Percentiles rank a stretch among this genome's conserved stretches.
Conservation (phyloP, 2,113 vertebrate species). For the Embiotoca jacksoni region DNA sequence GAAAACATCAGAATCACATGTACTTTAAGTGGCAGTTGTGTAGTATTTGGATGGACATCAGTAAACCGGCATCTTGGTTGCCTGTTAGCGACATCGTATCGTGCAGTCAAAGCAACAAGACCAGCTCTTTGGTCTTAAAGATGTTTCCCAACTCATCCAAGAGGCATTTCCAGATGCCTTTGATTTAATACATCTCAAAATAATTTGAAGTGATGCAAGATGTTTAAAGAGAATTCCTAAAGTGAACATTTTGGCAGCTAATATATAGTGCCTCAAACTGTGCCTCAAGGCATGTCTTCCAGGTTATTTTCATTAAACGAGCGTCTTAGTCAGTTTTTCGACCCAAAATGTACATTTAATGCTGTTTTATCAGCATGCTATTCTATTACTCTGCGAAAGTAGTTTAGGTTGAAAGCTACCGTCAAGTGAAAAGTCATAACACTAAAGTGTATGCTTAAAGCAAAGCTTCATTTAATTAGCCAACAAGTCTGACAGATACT, state of each 20-base stretch:
- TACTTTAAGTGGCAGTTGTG: neutral
- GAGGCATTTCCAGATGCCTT: slow-evolving; percentile 16
- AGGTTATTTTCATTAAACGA: slow-evolving; percentile 59
- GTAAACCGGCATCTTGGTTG: neutral
- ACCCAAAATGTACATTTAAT: slow-evolving; percentile 50
- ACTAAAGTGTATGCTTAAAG: slow-evolving; percentile 60
- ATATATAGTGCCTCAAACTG: slow-evolving; percentile 41
- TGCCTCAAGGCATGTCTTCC: slow-evolving; percentile 56
- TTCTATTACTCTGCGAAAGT: slow-evolving; percentile 31
- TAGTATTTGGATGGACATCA: neutral
- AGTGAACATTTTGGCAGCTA: slow-evolving; percentile 52
- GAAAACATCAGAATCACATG: neutral
- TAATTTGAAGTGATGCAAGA: slow-evolving; percentile 56
- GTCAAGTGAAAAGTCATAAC: slow-evolving; percentile 66
- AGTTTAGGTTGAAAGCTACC: slow-evolving; percentile 56
- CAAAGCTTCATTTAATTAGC: slow-evolving; percentile 77
- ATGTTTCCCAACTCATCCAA: slow-evolving; percentile 2
- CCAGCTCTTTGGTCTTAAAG: slow-evolving; percentile 22
- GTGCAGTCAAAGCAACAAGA: slow-evolving; percentile 6
- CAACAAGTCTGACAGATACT: slow-evolving; percentile 73
- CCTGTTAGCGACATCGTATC: slow-evolving; percentile 9
- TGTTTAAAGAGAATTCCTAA: slow-evolving; percentile 46
- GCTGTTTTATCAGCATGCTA: slow-evolving; percentile 49
- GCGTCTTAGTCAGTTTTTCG: slow-evolving; percentile 35
- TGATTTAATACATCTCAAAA: slow-evolving; percentile 35